phyloP scores from a whole-genome alignment of 2,113 vertebrate species.

The Calyptomena viridis region DNA sequence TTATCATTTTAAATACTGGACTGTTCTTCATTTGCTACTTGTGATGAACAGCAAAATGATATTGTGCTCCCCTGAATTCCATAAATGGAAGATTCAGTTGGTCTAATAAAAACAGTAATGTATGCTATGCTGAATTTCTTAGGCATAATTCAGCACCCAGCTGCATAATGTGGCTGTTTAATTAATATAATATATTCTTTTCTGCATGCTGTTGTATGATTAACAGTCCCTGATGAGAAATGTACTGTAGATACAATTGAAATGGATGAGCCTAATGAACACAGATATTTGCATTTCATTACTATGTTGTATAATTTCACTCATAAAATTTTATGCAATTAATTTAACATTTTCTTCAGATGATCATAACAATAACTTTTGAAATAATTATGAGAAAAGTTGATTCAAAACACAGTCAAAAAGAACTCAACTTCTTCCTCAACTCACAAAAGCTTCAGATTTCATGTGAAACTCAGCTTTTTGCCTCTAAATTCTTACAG shows the following conservation, averaged over 20 bases:
- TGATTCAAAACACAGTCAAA: neutral
- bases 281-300: conserved; percentile 72
- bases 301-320: conserved; percentile 60
- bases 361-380: conserved; percentile 42
- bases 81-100: conserved; percentile 16
- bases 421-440: neutral
- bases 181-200: conserved; percentile 65
- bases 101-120: conserved; percentile 54
- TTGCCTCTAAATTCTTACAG: neutral
- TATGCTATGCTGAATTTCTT: conserved; percentile 35
- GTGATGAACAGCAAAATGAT: conserved; percentile 28
- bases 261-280: conserved; percentile 69
- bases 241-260: conserved; percentile 63
- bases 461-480: neutral
- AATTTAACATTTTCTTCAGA: conserved; percentile 62
- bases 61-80: neutral
- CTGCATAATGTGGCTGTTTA: conserved; percentile 56
- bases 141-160: conserved; percentile 57
- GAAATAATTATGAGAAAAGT: neutral
- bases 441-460: neutral
- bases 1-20: neutral
- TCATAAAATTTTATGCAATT: conserved; percentile 67
- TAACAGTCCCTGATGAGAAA: conserved; percentile 59
- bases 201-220: conserved; percentile 59
- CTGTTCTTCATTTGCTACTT: neutral